Evolutionary conservation across 2,888 invertebrate genomes (phyloP), one percentile per base, ranked within the genome.

Genomic region (Sinopyrophorus schimmeli): DNA sequence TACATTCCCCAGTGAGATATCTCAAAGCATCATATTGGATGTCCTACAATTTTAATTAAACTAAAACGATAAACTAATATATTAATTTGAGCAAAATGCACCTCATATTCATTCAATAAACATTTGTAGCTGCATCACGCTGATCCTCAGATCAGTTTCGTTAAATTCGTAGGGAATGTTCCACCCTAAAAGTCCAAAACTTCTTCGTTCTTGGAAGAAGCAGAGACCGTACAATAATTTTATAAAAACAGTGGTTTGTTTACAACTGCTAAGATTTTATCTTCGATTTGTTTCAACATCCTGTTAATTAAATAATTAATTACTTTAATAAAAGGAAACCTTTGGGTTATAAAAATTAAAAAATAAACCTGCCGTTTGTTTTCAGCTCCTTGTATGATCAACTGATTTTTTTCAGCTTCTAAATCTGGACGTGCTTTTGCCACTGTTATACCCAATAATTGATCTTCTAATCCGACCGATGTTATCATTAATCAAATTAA

Each of bases 131-230:
- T 97, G 96, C 65, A 87, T 82, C 21, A 92, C 84, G 55, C 92
- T 92, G 53, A 96, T 94, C 47, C 87, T 79, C 23, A 96, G 76
- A 73, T 97, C 97, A 0, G 94, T 94, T 70, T 96, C 95, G 67
- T 95, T 95, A 72, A 96, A 97, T 69, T 94, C 95, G 67, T 97
- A 97, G 0, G 88, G 83, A 52, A 92, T 94, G 70, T 96, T 97
- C 95, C 95, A 96, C 0, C 96, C 96, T 12, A 95, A 81, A 0
- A 95, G 88, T 0, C 95, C 95, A 68, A 93, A 96, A 72, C 92
- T 91, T 3, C 91, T 75, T 39, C 96, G 77, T 72, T 96, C 96
- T 72, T 97, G 96, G 76, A 96, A 96, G 76, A 96, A 96, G 72
- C 94, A 92, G 40, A 97, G 74, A 1, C 89, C 87, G 70, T 86